Conservation (phyloP, 2,888 invertebrate genomes). For the Argyra leucocephala region DNA sequence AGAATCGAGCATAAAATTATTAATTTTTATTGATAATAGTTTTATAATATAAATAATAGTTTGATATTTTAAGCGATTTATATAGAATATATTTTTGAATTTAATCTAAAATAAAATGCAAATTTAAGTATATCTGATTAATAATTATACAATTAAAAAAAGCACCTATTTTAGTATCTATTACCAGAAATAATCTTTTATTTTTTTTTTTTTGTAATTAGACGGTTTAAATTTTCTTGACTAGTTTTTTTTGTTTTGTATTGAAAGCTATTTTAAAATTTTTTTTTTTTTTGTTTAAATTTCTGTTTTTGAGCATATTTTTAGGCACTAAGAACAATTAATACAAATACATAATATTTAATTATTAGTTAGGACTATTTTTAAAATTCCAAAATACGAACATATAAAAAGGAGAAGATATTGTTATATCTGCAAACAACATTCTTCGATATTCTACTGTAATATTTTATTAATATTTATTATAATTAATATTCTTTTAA, state of each 20-base stretch:
- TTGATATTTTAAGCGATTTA: too few species aligned
- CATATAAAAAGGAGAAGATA: background rate
- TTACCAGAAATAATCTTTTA: background rate
- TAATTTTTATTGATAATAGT: too few species aligned
- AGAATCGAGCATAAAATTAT: too few species aligned
- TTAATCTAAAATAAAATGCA: background rate
- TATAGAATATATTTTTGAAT: background rate
- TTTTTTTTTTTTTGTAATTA: background rate
- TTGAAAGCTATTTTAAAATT: too few species aligned
- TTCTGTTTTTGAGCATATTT: background rate
- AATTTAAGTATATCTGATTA: background rate
- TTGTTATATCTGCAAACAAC: background rate
- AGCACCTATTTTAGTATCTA: background rate
- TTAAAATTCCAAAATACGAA: background rate
- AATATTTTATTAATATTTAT: background rate
- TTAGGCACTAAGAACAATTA: conserved; percentile 6
- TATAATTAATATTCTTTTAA: too few species aligned
- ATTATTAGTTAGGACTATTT: background rate
- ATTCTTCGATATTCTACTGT: background rate
- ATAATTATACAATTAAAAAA: too few species aligned
- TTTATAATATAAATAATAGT: too few species aligned
- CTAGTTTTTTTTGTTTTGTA: too few species aligned
- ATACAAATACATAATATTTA: background rate
- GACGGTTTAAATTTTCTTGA: background rate
- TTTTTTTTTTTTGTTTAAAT: background rate